Conservation (phyloP, 2,797 vertebrate species). For the Girardinus metallicus region DNA sequence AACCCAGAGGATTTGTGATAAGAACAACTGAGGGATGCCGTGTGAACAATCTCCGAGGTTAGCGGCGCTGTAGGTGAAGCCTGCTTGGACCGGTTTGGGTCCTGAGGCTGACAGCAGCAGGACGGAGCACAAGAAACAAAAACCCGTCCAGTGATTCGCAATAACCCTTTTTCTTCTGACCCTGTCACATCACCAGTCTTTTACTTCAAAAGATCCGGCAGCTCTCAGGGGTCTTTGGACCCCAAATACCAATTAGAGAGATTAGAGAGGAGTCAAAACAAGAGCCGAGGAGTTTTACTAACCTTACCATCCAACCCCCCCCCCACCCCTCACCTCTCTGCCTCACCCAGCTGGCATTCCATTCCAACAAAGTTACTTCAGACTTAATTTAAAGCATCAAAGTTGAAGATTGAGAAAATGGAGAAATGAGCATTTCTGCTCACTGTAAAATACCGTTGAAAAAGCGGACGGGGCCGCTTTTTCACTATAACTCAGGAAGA, state of each 20-base stretch:
- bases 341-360: conserved; percentile 63
- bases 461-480: too few relatives aligned
- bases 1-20: not conserved
- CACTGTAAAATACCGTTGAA: conserved; percentile 30
- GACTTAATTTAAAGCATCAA: conserved; percentile 61
- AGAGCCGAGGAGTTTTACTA: conserved; percentile 53
- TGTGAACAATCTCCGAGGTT: conserved; percentile 19
- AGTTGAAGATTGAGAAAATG: conserved; percentile 54
- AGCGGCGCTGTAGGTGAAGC: conserved; percentile 5
- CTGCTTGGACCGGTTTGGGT: conserved; percentile 9
- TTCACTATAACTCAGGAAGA: not conserved
- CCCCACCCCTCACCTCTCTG: not conserved
- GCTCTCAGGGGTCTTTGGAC: conserved; percentile 51
- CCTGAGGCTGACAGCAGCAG: conserved; percentile 10
- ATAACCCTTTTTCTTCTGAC: conserved; percentile 31
- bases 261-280: conserved; percentile 72
- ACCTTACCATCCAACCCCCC: conserved; percentile 40
- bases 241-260: conserved; percentile 72
- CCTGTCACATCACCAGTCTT: conserved; percentile 53
- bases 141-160: conserved; percentile 16
- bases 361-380: conserved; percentile 57
- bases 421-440: conserved; percentile 37
- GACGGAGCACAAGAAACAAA: not conserved
- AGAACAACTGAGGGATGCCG: conserved; percentile 6
- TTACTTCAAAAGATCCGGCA: conserved; percentile 67